Evolutionary conservation across 2,113 vertebrate genomes (phyloP).

Genomic region (Callopanchax toddi): DNA sequence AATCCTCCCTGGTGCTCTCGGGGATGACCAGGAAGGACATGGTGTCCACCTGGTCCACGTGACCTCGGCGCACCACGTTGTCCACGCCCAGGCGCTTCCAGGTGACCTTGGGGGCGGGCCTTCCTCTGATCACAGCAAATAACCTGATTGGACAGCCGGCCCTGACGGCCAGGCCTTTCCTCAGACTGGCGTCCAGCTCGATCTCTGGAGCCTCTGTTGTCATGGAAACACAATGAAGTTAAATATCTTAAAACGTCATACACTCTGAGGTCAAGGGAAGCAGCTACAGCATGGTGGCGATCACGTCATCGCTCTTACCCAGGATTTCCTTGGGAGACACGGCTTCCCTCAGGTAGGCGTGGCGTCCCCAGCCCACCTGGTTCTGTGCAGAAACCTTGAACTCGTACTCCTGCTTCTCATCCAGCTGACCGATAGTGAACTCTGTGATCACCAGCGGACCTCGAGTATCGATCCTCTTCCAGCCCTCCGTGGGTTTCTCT

Average conservation of each 20-base stretch:
- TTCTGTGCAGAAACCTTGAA: constrained; percentile 97
- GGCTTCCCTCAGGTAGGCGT: constrained; percentile 93
- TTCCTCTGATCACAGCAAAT: constrained; percentile 92
- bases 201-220: constrained; percentile 94
- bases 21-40: constrained; percentile 98
- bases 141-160: constrained; percentile 97
- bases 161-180: constrained; percentile 91
- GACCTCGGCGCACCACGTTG: constrained; percentile 93
- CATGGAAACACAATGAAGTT: constrained; percentile 15
- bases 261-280: too few species aligned
- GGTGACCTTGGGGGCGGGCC: constrained; percentile 93
- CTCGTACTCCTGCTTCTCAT: constrained; percentile 93
- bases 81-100: constrained; percentile 94
- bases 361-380: constrained; percentile 94
- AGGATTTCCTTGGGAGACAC: constrained; percentile 93
- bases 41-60: constrained; percentile 94
- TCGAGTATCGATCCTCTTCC: constrained; percentile 91
- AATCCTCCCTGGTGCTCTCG: constrained; percentile 95
- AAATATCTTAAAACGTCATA: too few species aligned
- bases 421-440: constrained; percentile 90
- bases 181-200: constrained; percentile 95
- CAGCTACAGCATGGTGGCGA: too few species aligned
- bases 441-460: constrained; percentile 91
- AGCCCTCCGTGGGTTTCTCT: constrained; percentile 89
- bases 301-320: constrained; percentile 81